Evolutionary conservation across 2,888 invertebrate genomes (phyloP), one percentile per base, ranked within the genome.

Genomic region (Xestia c-nigrum): DNA sequence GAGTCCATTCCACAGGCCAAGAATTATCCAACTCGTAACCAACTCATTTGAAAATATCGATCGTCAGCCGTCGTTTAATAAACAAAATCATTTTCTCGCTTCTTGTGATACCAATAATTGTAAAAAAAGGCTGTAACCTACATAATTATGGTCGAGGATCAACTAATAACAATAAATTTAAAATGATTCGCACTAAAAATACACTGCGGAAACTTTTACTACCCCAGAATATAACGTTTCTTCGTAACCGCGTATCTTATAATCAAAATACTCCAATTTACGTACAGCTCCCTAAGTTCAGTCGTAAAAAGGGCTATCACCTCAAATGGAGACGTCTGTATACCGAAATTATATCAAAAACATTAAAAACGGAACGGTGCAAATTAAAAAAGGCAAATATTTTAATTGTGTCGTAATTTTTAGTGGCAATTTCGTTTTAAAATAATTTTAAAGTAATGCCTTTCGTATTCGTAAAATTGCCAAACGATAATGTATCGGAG

Each of bases 361-460:
- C 78, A 78, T 78, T 78, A 78, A 84, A 81, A 84, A 61, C 83
- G 83, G 65, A 76, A 72, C 61, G 67, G 57, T 57, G 74, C 81
- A 77, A 72, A 71, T 80, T 80, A 81, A 78, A 78, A 80, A 78
- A 67, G 61, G 46, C 65, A 66, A 78, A 74, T 66, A 78, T 73
- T 85, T 90, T 88, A 84, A 91, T 90, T 87, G 87, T 83, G 83
- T 85, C 86, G 80, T 90, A 89, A 90, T 81, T 85, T 91, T 91
- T 77, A 88, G 73, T 76, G 77, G 63, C 83, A 70, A 85, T 84
- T 83, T 78, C 57, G 66, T 61, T 77, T 74, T 73, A 70, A 78
- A 81, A 85, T 83, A 82, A 84, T 81, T 81, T 82, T 72, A 74
- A 81, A 88, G 84, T 86, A 88, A 87, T 83, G 84, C 31, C 6